A percentile compares a stretch with the other conserved stretches of the same genome.
Evolutionary conservation across 2,888 invertebrate genomes (phyloP).

Genomic region (Creontiades dilutus): DNA sequence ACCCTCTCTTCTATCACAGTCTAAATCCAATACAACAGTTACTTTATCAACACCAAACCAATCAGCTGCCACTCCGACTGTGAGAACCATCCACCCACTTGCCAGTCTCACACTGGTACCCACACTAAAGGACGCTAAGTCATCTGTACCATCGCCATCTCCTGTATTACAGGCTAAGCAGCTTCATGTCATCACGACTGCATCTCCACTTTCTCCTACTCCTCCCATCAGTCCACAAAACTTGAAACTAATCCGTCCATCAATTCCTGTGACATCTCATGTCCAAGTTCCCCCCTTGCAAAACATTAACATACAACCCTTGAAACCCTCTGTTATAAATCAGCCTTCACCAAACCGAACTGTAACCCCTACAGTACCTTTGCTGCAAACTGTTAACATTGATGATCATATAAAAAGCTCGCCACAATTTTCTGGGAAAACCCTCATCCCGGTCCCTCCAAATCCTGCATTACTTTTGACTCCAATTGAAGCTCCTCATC

Average conservation of each 20-base stretch:
- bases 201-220: slow-evolving; percentile 67
- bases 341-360: slow-evolving; percentile 56
- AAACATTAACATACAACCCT: slow-evolving; percentile 60
- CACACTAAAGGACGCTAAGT: slow-evolving; percentile 43
- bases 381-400: slow-evolving; percentile 70
- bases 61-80: slow-evolving; percentile 21
- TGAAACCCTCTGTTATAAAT: slow-evolving; percentile 46
- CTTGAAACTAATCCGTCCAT: slow-evolving; percentile 73
- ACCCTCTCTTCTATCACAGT: background rate
- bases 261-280: slow-evolving; percentile 40
- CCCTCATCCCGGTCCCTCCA: slow-evolving; percentile 38
- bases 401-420: slow-evolving; percentile 60
- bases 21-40: slow-evolving; percentile 42
- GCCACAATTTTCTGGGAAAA: slow-evolving; percentile 51
- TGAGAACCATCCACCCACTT: slow-evolving; percentile 52
- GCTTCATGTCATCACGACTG: slow-evolving; percentile 70
- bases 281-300: slow-evolving; percentile 67
- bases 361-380: slow-evolving; percentile 56
- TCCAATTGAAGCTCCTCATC: slow-evolving; percentile 69
- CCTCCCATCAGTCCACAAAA: slow-evolving; percentile 74
- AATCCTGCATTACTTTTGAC: slow-evolving; percentile 58
- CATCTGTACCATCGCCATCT: slow-evolving; percentile 11
- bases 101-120: slow-evolving; percentile 56
- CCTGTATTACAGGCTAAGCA: slow-evolving; percentile 43
- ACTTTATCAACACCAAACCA: slow-evolving; percentile 30